Evolutionary conservation across 2,888 invertebrate species (phyloP).

Genomic region (Harpagoxenus sublaevis): DNA sequence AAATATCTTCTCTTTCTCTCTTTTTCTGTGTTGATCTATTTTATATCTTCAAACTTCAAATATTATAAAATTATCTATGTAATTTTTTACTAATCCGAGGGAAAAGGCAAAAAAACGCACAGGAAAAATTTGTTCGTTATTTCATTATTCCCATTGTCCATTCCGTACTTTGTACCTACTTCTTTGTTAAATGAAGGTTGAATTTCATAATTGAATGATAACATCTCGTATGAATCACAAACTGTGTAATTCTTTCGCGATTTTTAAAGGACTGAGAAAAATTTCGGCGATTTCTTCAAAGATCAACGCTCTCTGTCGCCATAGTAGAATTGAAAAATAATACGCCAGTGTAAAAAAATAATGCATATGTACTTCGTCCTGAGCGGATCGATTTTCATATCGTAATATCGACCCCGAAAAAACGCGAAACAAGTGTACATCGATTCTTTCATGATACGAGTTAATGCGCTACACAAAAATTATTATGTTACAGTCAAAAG

Average conservation of each 20-base stretch:
- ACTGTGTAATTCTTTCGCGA: neutral
- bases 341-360: conserved; percentile 1
- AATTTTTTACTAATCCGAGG: neutral
- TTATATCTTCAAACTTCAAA: neutral
- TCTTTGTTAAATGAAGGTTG: neutral
- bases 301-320: neutral
- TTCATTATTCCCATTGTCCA: neutral
- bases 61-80: neutral
- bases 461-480: neutral
- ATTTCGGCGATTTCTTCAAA: neutral
- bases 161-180: neutral
- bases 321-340: conserved; percentile 33
- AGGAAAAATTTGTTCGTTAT: neutral
- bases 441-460: neutral
- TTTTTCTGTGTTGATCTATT: neutral
- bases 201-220: conserved; percentile 35
- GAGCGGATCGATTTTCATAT: neutral
- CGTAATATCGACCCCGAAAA: neutral
- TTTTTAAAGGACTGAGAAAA: neutral
- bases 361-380: neutral
- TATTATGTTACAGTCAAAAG: neutral
- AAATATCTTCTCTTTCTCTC: neutral
- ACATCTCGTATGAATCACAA: conserved; percentile 6
- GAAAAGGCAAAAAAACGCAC: neutral
- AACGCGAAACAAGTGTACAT: neutral